These are phyloP conservation scores for Cololabis saira DNA, from an alignment of 2,113 vertebrate genomes.

Conservation along the genomic window DNA sequence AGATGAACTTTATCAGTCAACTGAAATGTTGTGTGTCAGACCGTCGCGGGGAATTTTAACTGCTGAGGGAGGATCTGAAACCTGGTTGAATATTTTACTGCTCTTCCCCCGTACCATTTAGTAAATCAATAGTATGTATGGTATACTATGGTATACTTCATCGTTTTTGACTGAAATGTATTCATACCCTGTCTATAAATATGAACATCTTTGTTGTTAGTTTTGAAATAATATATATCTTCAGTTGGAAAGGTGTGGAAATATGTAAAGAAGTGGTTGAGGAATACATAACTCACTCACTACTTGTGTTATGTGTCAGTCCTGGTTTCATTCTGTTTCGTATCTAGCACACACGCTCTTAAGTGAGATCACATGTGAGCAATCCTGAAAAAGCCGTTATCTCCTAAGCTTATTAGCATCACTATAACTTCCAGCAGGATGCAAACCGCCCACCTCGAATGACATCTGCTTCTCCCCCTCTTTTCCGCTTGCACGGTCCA, in stretches of 20 bases:
- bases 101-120: not conserved
- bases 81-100: not conserved
- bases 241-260: not conserved
- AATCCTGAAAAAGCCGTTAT: conserved; percentile 73
- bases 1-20: conserved; percentile 50
- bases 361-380: conserved; percentile 61
- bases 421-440: conserved; percentile 51
- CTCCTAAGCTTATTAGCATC: conserved; percentile 79
- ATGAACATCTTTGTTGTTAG: not conserved
- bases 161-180: no score
- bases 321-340: conserved; percentile 18
- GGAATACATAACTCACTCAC: not conserved
- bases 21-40: conserved; percentile 33
- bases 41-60: not conserved
- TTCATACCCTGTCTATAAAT: no score
- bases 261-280: not conserved
- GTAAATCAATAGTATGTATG: no score
- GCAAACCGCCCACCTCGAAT: conserved; percentile 43
- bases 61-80: no score
- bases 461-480: not conserved
- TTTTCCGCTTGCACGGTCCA: not conserved
- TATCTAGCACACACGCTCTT: conserved; percentile 32
- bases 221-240: not conserved
- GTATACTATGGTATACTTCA: no score
- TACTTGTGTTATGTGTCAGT: not conserved